Percentiles rank a stretch among this genome's conserved stretches.
Evolutionary conservation across 2,113 vertebrate species (phyloP).

Genomic region (Echinops telfairi): DNA sequence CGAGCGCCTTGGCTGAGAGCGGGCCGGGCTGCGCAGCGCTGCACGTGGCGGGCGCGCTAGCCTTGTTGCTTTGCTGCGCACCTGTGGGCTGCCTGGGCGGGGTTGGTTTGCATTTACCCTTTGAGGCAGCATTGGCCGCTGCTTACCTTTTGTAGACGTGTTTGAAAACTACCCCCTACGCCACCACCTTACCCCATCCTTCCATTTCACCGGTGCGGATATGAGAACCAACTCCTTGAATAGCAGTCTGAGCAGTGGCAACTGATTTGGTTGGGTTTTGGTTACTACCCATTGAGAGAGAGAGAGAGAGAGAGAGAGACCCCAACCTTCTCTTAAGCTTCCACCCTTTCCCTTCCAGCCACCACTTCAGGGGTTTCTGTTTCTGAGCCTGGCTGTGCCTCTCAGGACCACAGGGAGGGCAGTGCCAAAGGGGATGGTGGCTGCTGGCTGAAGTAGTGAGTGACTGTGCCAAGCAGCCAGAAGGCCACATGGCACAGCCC

Average conservation of each 20-base stretch:
- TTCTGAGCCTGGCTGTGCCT: neutral
- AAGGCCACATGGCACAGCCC: rapidly evolving
- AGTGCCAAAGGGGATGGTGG: neutral
- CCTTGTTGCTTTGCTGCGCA: rapidly evolving
- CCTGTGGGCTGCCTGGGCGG: rapidly evolving
- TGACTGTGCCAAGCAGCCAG: neutral
- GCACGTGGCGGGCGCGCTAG: neutral
- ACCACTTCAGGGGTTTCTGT: neutral
- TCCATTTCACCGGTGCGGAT: neutral
- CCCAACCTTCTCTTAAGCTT: neutral
- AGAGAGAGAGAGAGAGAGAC: too few relatives aligned
- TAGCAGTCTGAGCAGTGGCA: neutral
- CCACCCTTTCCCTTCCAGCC: neutral
- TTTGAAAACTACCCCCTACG: neutral
- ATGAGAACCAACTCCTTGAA: neutral
- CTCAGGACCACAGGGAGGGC: rapidly evolving
- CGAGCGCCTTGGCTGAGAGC: rapidly evolving
- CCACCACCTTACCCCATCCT: neutral
- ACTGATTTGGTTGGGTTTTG: neutral
- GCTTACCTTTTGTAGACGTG: neutral
- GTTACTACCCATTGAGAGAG: too few relatives aligned
- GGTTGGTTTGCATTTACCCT: neutral
- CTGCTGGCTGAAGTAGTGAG: neutral
- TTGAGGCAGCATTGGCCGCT: neutral
- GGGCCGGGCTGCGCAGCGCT: neutral